A percentile compares a stretch with the other conserved stretches of the same genome.
phyloP scores from a whole-genome alignment of 2,113 vertebrate genomes.

The Strigops habroptila region DNA sequence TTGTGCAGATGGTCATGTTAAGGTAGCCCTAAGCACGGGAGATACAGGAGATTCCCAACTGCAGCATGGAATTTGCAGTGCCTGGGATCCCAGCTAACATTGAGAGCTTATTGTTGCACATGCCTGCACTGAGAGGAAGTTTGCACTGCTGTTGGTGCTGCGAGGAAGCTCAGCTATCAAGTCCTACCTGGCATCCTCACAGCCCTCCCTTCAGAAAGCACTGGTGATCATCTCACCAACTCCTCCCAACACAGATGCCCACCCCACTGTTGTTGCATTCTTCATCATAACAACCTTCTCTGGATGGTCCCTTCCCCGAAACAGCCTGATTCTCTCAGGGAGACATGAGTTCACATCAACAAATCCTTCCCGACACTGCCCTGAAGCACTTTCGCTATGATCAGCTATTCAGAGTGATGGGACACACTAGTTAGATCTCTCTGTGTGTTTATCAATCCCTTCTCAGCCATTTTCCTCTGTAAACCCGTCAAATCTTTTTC shows the following conservation, averaged over 20 bases:
- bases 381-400: slow-evolving; percentile 54
- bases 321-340: slow-evolving; percentile 59
- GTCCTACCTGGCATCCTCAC: not conserved
- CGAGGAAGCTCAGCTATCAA: not conserved
- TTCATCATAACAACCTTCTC: not conserved
- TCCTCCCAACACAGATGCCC: not conserved
- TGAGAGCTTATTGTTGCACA: not conserved
- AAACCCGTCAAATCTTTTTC: slow-evolving; percentile 56
- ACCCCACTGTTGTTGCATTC: not conserved
- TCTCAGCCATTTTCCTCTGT: slow-evolving; percentile 57
- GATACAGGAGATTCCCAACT: not conserved
- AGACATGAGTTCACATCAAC: slow-evolving; percentile 57
- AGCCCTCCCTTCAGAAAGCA: not conserved
- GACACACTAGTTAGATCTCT: slow-evolving; percentile 67
- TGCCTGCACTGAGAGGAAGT: rapidly evolving
- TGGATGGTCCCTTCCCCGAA: slow-evolving; percentile 20
- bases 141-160: rapidly evolving
- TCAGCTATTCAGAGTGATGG: slow-evolving; percentile 67
- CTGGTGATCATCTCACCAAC: not conserved
- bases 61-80: not conserved
- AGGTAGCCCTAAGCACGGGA: not conserved
- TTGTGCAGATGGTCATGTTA: not conserved
- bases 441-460: slow-evolving; percentile 66
- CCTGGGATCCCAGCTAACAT: not conserved
- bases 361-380: slow-evolving; percentile 67